These are phyloP conservation scores for Gymnocephalus cernua DNA, from an alignment of 2,113 vertebrate genomes.

Conservation along the genomic window DNA sequence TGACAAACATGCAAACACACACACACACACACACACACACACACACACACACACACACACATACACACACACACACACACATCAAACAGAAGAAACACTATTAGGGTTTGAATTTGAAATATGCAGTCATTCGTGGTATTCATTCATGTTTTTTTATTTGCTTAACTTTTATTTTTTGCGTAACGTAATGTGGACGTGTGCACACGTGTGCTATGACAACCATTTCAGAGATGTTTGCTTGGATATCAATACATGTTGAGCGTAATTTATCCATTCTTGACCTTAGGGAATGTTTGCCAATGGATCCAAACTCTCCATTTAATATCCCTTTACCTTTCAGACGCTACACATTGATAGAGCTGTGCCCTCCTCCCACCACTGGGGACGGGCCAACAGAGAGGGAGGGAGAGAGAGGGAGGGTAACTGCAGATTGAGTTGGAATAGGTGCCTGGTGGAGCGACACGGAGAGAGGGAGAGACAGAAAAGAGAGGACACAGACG, in stretches of 20 bases:
- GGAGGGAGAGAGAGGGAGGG: too few species aligned
- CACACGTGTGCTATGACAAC: too few species aligned
- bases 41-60: too few species aligned
- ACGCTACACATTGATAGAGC: not conserved
- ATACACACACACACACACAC: too few species aligned
- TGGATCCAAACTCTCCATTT: not conserved
- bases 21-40: too few species aligned
- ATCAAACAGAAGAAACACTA: not conserved
- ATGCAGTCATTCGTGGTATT: not conserved
- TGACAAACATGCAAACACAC: too few species aligned
- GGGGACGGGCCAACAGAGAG: constrained; percentile 29
- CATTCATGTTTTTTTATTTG: not conserved
- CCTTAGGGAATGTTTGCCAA: too few species aligned
- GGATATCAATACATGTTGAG: too few species aligned
- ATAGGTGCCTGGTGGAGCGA: constrained; percentile 40
- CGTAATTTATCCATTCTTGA: too few species aligned
- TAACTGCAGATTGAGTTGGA: constrained; percentile 7
- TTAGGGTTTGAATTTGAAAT: not conserved
- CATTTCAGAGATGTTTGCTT: too few species aligned
- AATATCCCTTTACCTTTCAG: not conserved
- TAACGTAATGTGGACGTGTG: too few species aligned
- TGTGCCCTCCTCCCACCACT: constrained; percentile 45
- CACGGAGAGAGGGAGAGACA: not conserved
- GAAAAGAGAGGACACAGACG: constrained; percentile 2
- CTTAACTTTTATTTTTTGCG: not conserved